phyloP scores from a whole-genome alignment of 2,888 invertebrate species.

The Pollenia griseotomentosa region DNA sequence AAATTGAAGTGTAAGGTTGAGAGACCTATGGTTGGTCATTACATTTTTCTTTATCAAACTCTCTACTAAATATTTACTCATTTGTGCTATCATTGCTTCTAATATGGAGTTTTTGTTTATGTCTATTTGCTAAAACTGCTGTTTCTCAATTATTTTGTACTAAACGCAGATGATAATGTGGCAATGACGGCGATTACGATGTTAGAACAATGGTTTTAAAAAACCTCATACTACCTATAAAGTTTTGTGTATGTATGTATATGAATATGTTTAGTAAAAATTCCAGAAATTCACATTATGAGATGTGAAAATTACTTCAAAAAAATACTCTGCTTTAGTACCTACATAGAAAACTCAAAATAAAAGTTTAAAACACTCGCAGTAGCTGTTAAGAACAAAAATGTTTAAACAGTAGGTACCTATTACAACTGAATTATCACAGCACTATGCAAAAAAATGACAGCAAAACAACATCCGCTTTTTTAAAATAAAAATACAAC shows the following conservation, averaged over 20 bases:
- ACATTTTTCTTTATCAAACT: background rate
- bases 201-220: constrained; percentile 78
- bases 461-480: background rate
- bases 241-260: constrained; percentile 26
- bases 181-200: constrained; percentile 83
- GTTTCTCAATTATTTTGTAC: constrained; percentile 72
- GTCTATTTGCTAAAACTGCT: constrained; percentile 42
- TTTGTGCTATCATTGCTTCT: constrained; percentile 24
- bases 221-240: constrained; percentile 56
- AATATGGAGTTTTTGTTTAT: constrained; percentile 58
- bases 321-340: too few relatives aligned
- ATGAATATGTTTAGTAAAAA: constrained; percentile 31
- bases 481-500: background rate
- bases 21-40: constrained; percentile 54
- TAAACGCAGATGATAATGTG: constrained; percentile 80
- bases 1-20: constrained; percentile 54
- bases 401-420: background rate
- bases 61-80: constrained; percentile 10
- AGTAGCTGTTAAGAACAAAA: too few relatives aligned
- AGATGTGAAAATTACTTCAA: background rate
- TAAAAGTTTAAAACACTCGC: too few relatives aligned
- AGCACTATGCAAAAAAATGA: background rate
- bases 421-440: background rate
- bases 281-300: constrained; percentile 45
- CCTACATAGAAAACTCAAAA: too few relatives aligned